Percentiles rank a stretch among this genome's conserved stretches.
Conservation (phyloP, 2,888 invertebrate genomes). For the Trisateles emortualis region DNA sequence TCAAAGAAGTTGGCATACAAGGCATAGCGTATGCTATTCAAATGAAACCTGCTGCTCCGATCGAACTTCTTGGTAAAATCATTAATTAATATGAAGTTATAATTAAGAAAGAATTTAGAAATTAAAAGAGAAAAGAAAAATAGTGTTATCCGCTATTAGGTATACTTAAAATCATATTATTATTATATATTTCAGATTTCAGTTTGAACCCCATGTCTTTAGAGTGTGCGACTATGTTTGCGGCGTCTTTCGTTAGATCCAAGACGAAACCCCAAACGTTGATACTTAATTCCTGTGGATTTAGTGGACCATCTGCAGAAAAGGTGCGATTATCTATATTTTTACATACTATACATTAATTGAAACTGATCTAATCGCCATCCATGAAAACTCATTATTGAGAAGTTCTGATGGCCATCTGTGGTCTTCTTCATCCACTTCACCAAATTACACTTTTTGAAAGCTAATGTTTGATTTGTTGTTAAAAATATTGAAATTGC, state of each 20-base stretch:
- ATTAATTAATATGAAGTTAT: too few species aligned
- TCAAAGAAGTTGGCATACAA: conserved; percentile 83
- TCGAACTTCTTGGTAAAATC: conserved; percentile 73
- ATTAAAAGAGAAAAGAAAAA: too few species aligned
- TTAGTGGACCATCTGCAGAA: conserved; percentile 82
- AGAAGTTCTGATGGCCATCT: too few species aligned
- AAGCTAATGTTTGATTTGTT: too few species aligned
- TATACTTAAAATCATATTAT: not conserved
- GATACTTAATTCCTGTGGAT: conserved; percentile 85
- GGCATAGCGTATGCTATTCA: conserved; percentile 85
- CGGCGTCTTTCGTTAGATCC: conserved; percentile 86
- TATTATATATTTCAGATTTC: conserved; percentile 70
- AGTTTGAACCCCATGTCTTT: conserved; percentile 88
- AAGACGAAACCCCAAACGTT: conserved; percentile 85
- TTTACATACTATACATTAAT: too few species aligned
- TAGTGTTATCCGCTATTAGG: too few species aligned
- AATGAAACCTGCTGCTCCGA: conserved; percentile 80
- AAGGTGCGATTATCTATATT: conserved; percentile 59
- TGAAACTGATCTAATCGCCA: too few species aligned
- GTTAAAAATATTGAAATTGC: too few species aligned
- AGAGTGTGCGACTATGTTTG: conserved; percentile 86
- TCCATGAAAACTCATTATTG: too few species aligned
- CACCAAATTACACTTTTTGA: too few species aligned
- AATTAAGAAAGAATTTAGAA: too few species aligned
- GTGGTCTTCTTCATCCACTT: too few species aligned